phyloP scores from a whole-genome alignment of 2,888 invertebrate species.

The Euplagia quadripunctaria region DNA sequence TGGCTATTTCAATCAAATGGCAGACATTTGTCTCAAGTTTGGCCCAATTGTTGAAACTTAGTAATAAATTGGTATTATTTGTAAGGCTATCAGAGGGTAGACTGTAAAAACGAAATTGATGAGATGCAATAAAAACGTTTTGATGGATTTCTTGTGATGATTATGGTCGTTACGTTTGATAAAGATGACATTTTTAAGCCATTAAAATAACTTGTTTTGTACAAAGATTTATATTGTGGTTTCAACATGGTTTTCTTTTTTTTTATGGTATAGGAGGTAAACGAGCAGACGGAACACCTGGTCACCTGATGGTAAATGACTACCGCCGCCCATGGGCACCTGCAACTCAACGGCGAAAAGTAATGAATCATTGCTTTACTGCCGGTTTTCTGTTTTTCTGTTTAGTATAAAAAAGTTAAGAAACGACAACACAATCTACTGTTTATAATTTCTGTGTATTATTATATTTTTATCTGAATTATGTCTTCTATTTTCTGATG shows the following conservation, averaged over 20 bases:
- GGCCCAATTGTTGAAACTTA: slow-evolving; percentile 47
- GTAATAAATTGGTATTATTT: slow-evolving; percentile 53
- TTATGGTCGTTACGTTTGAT: slow-evolving; percentile 47
- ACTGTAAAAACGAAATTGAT: slow-evolving; percentile 51
- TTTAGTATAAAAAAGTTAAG: slow-evolving; percentile 3
- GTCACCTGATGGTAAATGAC: no score
- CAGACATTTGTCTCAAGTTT: slow-evolving; percentile 44
- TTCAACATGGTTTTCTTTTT: slow-evolving; percentile 1
- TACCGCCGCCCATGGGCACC: no score
- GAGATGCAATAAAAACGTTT: slow-evolving; percentile 49
- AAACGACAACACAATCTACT: no score
- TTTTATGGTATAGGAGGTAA: no score
- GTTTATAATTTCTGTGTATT: no score
- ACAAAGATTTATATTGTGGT: slow-evolving; percentile 7
- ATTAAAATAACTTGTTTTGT: slow-evolving; percentile 33
- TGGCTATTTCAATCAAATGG: slow-evolving; percentile 49
- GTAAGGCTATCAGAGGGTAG: slow-evolving; percentile 42
- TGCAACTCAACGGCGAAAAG: no score
- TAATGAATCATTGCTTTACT: no score
- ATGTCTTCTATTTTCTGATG: no score
- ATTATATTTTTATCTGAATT: no score
- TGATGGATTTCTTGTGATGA: slow-evolving; percentile 49
- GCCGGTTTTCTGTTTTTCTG: no score
- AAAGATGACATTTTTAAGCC: slow-evolving; percentile 29
- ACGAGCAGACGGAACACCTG: no score